These are phyloP conservation scores for Pseudococcus jackbeardsleyi DNA, from an alignment of 2,888 invertebrate genomes.

Conservation along the genomic window DNA sequence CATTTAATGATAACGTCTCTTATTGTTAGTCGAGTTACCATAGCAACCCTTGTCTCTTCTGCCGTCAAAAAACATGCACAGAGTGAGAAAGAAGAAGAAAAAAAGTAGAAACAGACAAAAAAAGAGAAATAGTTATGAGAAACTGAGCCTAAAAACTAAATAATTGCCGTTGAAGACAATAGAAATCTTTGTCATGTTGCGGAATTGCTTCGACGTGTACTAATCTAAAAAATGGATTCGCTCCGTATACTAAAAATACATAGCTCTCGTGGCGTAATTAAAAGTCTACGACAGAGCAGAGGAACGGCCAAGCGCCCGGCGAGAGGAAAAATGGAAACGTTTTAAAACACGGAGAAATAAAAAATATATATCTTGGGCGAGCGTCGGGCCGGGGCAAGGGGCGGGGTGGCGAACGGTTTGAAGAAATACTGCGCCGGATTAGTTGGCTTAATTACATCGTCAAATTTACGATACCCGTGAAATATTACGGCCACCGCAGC, in stretches of 20 bases:
- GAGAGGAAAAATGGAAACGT: slow-evolving; percentile 20
- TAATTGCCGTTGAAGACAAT: slow-evolving; percentile 39
- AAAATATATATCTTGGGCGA: neutral
- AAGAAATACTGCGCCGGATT: slow-evolving; percentile 33
- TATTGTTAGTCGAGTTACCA: slow-evolving; percentile 35
- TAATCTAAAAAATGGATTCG: slow-evolving; percentile 48
- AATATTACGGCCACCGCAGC: neutral
- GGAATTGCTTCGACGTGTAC: slow-evolving; percentile 42
- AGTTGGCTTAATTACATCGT: slow-evolving; percentile 47
- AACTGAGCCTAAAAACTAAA: slow-evolving; percentile 42
- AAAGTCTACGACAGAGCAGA: neutral
- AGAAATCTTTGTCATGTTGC: slow-evolving; percentile 41
- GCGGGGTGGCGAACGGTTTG: neutral
- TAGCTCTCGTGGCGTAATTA: neutral
- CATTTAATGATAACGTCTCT: slow-evolving; percentile 35
- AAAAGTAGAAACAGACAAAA: neutral
- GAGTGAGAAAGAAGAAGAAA: neutral
- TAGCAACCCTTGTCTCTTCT: slow-evolving; percentile 12
- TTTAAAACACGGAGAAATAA: slow-evolving; percentile 21
- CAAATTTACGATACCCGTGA: slow-evolving; percentile 46
- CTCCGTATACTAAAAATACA: neutral
- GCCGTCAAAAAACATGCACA: neutral
- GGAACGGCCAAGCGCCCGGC: neutral
- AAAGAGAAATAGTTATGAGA: slow-evolving; percentile 9
- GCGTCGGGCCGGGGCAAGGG: too few species aligned